Conservation (phyloP, 2,888 invertebrate genomes). For the Antheraea yamamai region DNA sequence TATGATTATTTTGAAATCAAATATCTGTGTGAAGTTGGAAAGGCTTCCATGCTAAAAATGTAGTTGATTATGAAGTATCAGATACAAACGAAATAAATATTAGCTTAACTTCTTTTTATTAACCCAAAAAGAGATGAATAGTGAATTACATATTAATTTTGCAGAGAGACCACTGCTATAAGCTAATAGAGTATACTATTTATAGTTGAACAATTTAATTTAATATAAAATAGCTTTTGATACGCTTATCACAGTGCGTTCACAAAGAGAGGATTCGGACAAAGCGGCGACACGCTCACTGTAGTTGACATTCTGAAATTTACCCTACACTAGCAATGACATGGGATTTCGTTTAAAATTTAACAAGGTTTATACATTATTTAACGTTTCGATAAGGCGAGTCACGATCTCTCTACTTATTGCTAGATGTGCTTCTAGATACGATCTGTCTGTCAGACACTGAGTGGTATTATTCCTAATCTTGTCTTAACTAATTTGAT, state of each 20-base stretch:
- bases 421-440: neutral
- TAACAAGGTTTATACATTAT: neutral
- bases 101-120: neutral
- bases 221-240: conserved; percentile 6
- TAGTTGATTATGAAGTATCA: too few relatives aligned
- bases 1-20: neutral
- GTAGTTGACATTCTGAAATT: conserved; percentile 1
- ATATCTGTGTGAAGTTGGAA: neutral
- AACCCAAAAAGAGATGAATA: neutral
- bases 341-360: neutral
- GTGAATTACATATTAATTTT: neutral
- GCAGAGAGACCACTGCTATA: neutral
- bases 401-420: neutral
- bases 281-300: conserved; percentile 30
- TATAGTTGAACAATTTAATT: neutral
- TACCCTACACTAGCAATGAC: neutral
- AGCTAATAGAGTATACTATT: neutral
- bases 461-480: neutral
- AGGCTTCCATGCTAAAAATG: neutral
- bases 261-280: neutral
- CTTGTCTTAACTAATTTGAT: neutral
- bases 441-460: neutral
- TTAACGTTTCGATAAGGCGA: neutral
- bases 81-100: too few relatives aligned
- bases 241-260: conserved; percentile 8